Evolutionary conservation across 2,888 invertebrate species (phyloP).

Genomic region (Mesorhabditis spiculigera): DNA sequence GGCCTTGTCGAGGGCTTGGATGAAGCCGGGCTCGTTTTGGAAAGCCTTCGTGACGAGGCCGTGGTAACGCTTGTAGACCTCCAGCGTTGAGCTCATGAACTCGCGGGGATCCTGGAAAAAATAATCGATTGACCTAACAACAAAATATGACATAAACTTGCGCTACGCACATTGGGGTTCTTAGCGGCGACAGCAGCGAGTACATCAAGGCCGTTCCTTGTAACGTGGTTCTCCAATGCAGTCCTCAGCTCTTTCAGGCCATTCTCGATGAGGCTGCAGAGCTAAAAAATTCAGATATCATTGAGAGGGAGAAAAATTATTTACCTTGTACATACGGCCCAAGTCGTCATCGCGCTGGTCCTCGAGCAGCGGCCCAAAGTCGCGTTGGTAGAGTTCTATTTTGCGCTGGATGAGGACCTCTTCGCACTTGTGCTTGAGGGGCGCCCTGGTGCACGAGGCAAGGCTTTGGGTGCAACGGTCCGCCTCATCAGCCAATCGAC

Average conservation of each 20-base stretch:
- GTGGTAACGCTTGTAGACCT: slow-evolving; percentile 95
- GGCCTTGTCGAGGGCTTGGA: slow-evolving; percentile 73
- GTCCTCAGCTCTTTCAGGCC: slow-evolving; percentile 83
- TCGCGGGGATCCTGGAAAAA: slow-evolving; percentile 82
- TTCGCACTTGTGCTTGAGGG: too few species aligned
- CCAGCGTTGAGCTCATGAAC: slow-evolving; percentile 92
- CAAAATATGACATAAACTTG: neutral
- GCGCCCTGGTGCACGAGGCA: too few species aligned
- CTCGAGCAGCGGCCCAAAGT: slow-evolving; percentile 78
- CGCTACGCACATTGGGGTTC: slow-evolving; percentile 63
- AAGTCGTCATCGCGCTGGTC: slow-evolving; percentile 79
- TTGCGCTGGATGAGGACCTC: slow-evolving; percentile 89
- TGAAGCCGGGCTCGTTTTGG: slow-evolving; percentile 94
- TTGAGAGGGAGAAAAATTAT: slow-evolving; percentile 6
- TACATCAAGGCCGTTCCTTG: slow-evolving; percentile 83
- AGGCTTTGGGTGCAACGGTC: too few species aligned
- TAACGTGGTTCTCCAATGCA: slow-evolving; percentile 87
- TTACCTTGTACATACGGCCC: slow-evolving; percentile 32
- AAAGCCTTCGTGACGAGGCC: slow-evolving; percentile 88
- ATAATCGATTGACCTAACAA: neutral
- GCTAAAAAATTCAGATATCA: slow-evolving; percentile 74
- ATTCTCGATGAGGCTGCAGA: slow-evolving; percentile 86
- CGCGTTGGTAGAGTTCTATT: slow-evolving; percentile 87
- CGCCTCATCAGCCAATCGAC: neutral
- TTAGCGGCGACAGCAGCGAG: slow-evolving; percentile 89